Base-by-base conservation (phyloP, 2,888 invertebrate genomes). In the Prenolepis imparis region DNA sequence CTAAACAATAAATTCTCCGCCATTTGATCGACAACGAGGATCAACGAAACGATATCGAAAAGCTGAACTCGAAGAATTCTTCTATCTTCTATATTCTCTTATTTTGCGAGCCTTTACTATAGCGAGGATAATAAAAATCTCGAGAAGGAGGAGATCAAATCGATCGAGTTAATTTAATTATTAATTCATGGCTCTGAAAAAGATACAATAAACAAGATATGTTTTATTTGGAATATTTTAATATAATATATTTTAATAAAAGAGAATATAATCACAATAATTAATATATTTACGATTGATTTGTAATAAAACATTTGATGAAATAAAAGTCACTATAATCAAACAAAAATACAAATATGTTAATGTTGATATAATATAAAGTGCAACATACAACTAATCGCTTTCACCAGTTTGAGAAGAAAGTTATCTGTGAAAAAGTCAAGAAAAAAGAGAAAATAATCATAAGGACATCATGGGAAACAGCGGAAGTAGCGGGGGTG, bases 401-500 rank as follows among this genome's bases (percentile, higher is more conserved):
- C n/a, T 59, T 21, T 52, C 18, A 12, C 12, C 21, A 44, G 21
- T 57, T 68, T 18, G n/a, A 70, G n/a, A 59, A 48, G 59, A 32
- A 12, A 28, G 28, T 80, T 72, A 59, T 70, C 41, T 28, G 52
- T n/a, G 39, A 73, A 36, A 68, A 48, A 67, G 36, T 64, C 3
- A 21, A 59, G 3, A 36, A 52, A 48, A 61, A 67, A n/a, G n/a
- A 41, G 11, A 12, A 2, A 48, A 70, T 52, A 70, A 81, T 68
- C 36, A 48, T n/a, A 28, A 28, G 4, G 21, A 41, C 64, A 77
- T 83, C 86, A 94, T 94, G 94, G 94, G 94, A 84, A 94, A 94
- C 89, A 93, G 91, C 88, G 92, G 92, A 85, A 93, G 93, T 88
- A 93, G 95, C 92, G 93, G 93, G 86, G 92, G 95, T 92, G 94